Evolutionary conservation across 2,888 invertebrate species (phyloP), one percentile per base, ranked within the genome.

Genomic region (Homarus gammarus): DNA sequence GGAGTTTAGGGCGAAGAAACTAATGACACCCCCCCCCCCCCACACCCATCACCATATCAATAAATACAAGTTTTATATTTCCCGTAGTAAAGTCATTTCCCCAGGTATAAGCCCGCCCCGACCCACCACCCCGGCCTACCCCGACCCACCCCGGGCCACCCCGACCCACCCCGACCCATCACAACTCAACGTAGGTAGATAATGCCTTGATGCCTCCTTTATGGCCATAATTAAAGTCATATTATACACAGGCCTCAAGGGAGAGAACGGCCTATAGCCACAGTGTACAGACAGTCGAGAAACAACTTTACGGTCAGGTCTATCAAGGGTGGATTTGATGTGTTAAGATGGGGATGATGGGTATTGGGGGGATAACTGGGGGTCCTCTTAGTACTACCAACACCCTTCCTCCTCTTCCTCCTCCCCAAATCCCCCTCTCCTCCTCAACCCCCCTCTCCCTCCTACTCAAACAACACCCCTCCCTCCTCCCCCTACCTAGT

Each of bases 171-270:
- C 36, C 44, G 61, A n/a, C n/a, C 85, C 85, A 85, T 77, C 85
- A 85, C 85, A 61, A 38, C 87, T 81, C 81, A 81, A 81, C 81
- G 72, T 78, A n/a, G n/a, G 78, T 75, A 56, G 70, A 79, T 86
- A 81, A 87, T 81, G 81, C 87, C 72, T 87, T 87, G 72, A 79
- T 81, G 87, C 64, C 64, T 87, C 87, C 72, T 87, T 87, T 87
- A 87, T 87, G 87, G 61, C 87, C 81, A 81, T 87, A 87, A 87
- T 87, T 87, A 87, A 87, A 81, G 81, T 87, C 81, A 81, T 81
- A 87, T 87, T 87, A 87, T 81, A 81, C 79, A 78, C 5, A 56
- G 44, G 56, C 2, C 18, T 72, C 22, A 70, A 56, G 70, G 3
- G 75, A 31, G 12, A n/a, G 75, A 44, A 44, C 31, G 33, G 77